Conservation (phyloP, 2,797 vertebrate species). For the Helostoma temminkii region DNA sequence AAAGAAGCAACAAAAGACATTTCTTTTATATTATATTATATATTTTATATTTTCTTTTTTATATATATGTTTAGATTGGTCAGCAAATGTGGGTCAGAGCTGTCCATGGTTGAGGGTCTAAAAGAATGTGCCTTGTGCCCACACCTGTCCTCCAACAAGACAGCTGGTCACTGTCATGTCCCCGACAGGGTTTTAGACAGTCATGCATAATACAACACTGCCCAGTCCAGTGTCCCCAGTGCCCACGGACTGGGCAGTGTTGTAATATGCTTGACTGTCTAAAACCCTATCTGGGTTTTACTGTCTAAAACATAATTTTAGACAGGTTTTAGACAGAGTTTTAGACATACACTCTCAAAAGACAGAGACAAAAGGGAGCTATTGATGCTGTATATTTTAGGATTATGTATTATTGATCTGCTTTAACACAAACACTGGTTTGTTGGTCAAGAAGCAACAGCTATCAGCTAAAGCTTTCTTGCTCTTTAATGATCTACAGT, state of each 20-base stretch:
- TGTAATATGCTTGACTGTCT: slow-evolving; percentile 19
- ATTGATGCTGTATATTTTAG: background rate
- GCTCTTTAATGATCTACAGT: slow-evolving; percentile 34
- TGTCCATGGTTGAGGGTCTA: slow-evolving; percentile 31
- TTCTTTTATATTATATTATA: too few species aligned
- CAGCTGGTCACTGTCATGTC: slow-evolving; percentile 71
- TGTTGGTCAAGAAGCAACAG: background rate
- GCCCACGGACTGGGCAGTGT: slow-evolving; percentile 17
- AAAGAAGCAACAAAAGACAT: too few species aligned
- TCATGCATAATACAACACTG: slow-evolving; percentile 23
- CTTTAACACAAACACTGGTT: background rate
- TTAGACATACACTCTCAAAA: background rate
- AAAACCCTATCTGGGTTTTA: slow-evolving; percentile 31
- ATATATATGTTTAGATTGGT: slow-evolving; percentile 12
- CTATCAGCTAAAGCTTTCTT: slow-evolving; percentile 9
- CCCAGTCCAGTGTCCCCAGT: slow-evolving; percentile 4
- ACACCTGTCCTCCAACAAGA: slow-evolving; percentile 46
- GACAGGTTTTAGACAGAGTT: too few species aligned
- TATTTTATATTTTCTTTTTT: too few species aligned
- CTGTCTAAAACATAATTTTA: too few species aligned
- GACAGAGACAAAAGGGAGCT: background rate
- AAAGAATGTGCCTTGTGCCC: slow-evolving; percentile 63
- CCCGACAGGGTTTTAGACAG: slow-evolving; percentile 28
- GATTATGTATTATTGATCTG: slow-evolving; percentile 15
- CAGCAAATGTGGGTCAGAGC: slow-evolving; percentile 17